Evolutionary conservation across 2,113 vertebrate genomes (phyloP).

Genomic region (human (Homo sapiens)): DNA sequence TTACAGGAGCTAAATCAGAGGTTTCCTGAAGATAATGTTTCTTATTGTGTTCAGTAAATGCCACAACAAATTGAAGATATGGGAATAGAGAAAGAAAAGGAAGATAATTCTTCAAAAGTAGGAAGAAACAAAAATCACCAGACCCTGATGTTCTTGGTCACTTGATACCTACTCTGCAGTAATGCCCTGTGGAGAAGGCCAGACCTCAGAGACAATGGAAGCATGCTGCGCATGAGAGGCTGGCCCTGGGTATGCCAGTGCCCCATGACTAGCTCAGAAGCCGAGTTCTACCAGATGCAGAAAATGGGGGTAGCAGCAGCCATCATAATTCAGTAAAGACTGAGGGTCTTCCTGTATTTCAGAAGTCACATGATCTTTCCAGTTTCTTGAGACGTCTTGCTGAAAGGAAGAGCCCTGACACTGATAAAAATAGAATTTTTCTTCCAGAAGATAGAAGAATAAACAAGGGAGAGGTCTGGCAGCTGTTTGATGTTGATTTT

Average conservation of each 20-base stretch:
- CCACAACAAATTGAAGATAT: neutral
- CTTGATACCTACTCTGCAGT: too few species aligned
- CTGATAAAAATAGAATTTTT: neutral
- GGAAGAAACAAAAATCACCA: neutral
- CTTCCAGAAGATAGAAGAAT: neutral
- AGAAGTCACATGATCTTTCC: neutral
- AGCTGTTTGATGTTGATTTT: neutral
- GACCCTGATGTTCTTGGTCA: too few species aligned
- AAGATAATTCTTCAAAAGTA: neutral
- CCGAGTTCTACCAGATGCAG: neutral
- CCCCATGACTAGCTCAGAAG: neutral
- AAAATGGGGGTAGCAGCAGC: too few species aligned
- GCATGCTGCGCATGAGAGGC: rapidly evolving
- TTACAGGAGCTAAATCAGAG: neutral
- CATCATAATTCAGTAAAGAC: neutral
- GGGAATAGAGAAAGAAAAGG: neutral
- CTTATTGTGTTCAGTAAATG: neutral
- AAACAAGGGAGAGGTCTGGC: neutral
- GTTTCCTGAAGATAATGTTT: neutral
- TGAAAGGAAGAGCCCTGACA: neutral
- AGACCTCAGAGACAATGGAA: neutral
- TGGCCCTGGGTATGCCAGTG: neutral
- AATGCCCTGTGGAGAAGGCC: neutral
- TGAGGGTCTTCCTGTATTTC: neutral
- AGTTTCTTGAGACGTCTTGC: neutral